Evolutionary conservation across 2,888 invertebrate genomes (phyloP).

Genomic region (Furcula furcula): DNA sequence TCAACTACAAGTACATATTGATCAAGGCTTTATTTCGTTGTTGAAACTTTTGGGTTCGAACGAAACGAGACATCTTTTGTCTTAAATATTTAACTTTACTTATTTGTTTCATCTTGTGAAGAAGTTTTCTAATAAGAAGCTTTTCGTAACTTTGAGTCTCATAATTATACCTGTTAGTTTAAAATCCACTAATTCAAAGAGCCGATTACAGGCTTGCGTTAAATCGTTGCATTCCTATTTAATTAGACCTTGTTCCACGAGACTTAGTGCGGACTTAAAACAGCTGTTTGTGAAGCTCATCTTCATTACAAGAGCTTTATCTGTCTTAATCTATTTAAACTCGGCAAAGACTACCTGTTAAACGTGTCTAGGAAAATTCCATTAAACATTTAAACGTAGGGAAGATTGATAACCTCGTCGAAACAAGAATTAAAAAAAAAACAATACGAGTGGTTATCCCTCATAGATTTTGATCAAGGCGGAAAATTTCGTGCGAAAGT

Average conservation of each 20-base stretch:
- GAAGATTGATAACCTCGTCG: slow-evolving; percentile 56
- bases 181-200: slow-evolving; percentile 8
- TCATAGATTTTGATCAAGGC: slow-evolving; percentile 74
- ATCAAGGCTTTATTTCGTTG: slow-evolving; percentile 9
- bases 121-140: too few species aligned
- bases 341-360: slow-evolving; percentile 32
- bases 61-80: not conserved
- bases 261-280: slow-evolving; percentile 41
- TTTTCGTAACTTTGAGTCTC: too few species aligned
- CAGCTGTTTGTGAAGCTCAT: slow-evolving; percentile 41
- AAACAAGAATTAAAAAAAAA: slow-evolving; percentile 44
- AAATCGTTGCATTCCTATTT: slow-evolving; percentile 30
- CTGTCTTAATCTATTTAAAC: slow-evolving; percentile 48
- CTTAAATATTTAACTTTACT: too few species aligned
- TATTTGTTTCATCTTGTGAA: too few species aligned
- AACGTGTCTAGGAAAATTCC: slow-evolving; percentile 38
- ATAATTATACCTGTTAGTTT: not conserved
- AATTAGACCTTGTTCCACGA: slow-evolving; percentile 36
- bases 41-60: not conserved
- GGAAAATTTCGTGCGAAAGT: slow-evolving; percentile 66
- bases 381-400: slow-evolving; percentile 40
- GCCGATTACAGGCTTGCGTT: slow-evolving; percentile 15
- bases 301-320: slow-evolving; percentile 43
- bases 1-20: slow-evolving; percentile 18
- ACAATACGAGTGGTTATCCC: slow-evolving; percentile 45